These are phyloP conservation scores for Thunnus maccoyii DNA, from an alignment of 2,113 vertebrate genomes.

Conservation along the genomic window DNA sequence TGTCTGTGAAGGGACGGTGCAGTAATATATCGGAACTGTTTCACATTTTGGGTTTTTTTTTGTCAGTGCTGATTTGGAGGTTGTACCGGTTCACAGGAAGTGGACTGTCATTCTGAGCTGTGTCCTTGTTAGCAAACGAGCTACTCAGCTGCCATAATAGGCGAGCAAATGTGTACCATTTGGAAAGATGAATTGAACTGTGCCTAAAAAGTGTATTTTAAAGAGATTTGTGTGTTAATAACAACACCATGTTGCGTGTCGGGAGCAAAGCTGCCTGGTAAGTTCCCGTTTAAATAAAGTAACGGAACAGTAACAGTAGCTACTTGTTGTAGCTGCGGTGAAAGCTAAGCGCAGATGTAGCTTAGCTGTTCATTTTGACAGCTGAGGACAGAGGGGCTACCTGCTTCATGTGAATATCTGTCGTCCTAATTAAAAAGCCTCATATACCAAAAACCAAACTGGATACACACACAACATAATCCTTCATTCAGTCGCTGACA, in stretches of 20 bases:
- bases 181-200: slow-evolving; percentile 75
- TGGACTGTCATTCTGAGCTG: slow-evolving; percentile 72
- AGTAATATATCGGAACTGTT: neutral
- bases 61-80: slow-evolving; percentile 48
- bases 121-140: slow-evolving; percentile 83
- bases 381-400: slow-evolving; percentile 37
- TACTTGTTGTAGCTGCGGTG: slow-evolving; percentile 16
- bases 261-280: slow-evolving; percentile 82
- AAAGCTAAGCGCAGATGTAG: neutral
- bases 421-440: neutral
- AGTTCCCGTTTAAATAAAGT: slow-evolving; percentile 51
- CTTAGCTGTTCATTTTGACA: slow-evolving; percentile 52
- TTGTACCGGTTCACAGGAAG: slow-evolving; percentile 75
- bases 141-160: slow-evolving; percentile 43
- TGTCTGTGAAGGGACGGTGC: no score
- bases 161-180: slow-evolving; percentile 62
- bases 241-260: slow-evolving; percentile 82
- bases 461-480: no score
- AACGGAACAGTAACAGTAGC: slow-evolving; percentile 15
- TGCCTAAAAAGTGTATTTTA: slow-evolving; percentile 47
- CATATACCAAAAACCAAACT: neutral
- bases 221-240: slow-evolving; percentile 43
- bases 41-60: neutral
- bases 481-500: neutral
- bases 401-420: neutral